Conservation (phyloP, 2,797 vertebrate genomes). For the Erethizon dorsatum region DNA sequence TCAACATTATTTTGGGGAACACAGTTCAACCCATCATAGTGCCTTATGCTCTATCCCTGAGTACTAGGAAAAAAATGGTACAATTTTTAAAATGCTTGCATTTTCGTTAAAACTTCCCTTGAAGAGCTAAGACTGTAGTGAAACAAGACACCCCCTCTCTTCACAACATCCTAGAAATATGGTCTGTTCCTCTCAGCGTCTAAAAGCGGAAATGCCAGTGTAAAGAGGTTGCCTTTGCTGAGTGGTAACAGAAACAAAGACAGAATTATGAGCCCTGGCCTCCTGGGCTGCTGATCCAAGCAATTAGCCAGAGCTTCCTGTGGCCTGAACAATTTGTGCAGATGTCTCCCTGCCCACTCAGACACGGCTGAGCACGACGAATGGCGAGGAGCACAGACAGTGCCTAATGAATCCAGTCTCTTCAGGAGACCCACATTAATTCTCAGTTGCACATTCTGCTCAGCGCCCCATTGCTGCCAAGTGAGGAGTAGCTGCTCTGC, state of each 20-base stretch:
- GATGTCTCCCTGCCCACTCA: background rate
- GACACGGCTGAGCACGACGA: background rate
- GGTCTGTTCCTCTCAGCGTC: background rate
- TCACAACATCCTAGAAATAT: background rate
- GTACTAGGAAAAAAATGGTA: background rate
- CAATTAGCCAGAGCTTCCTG: background rate
- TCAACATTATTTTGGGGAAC: background rate
- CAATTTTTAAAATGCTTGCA: background rate
- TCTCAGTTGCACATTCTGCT: background rate
- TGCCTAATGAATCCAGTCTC: background rate
- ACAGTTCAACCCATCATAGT: background rate
- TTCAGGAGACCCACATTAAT: background rate
- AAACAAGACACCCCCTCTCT: background rate
- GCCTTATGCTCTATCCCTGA: background rate
- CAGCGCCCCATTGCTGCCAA: background rate
- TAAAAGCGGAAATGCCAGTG: background rate
- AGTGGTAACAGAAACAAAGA: background rate
- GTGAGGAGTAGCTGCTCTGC: background rate
- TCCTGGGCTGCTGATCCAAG: accelerated
- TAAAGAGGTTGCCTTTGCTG: no score
- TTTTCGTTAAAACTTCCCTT: slow-evolving; percentile 1
- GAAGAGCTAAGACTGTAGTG: background rate
- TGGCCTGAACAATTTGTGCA: background rate
- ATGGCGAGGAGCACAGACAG: background rate
- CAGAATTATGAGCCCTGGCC: background rate